Conservation (phyloP, 2,113 vertebrate genomes). For the Danio rerio region GRCz12tu NC_133185.1:9260501-9261000, state of each 20-base stretch:
- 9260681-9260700: neutral
- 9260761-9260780: slow-evolving; percentile 6
- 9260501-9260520: slow-evolving; percentile 13
- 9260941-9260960: slow-evolving; percentile 39
- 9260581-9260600: slow-evolving; percentile 10
- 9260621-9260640: slow-evolving; percentile 14
- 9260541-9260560: neutral
- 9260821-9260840: slow-evolving; percentile 5
- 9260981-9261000: slow-evolving; percentile 60
- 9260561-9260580: neutral
- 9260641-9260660: neutral
- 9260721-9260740: neutral
- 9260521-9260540: neutral
- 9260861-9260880: slow-evolving; percentile 33
- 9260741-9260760: neutral
- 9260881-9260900: slow-evolving; percentile 43
- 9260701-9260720: neutral
- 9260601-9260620: slow-evolving; percentile 17
- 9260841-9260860: neutral
- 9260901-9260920: slow-evolving; percentile 49
- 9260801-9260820: neutral
- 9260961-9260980: slow-evolving; percentile 59
- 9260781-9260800: slow-evolving; percentile 19
- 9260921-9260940: slow-evolving; percentile 42
- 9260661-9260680: slow-evolving; percentile 18